Evolutionary conservation across 2,113 vertebrate species (phyloP).

Genomic region (Chrysemys picta): DNA sequence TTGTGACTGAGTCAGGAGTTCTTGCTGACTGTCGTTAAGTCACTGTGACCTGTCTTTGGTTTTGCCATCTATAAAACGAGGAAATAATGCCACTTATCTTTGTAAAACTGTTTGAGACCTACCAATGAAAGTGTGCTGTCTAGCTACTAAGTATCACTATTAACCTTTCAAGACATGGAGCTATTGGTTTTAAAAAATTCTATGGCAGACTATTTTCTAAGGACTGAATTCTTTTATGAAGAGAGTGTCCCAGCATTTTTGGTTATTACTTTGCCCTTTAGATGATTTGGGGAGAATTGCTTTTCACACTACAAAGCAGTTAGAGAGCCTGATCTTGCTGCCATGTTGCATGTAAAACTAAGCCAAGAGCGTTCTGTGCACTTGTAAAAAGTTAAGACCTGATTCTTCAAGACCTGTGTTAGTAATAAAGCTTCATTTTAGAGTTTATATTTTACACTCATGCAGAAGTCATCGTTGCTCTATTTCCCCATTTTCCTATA

Average conservation of each 20-base stretch:
- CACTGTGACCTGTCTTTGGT: background rate
- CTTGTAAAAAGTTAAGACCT: background rate
- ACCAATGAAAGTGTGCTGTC: background rate
- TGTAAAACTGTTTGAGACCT: accelerated
- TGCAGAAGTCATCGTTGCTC: background rate
- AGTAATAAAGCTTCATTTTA: background rate
- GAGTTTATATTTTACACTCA: background rate
- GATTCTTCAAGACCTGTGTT: accelerated
- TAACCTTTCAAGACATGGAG: accelerated
- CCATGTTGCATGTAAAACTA: accelerated
- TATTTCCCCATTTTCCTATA: background rate
- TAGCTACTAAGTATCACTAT: accelerated
- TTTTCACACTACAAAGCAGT: background rate
- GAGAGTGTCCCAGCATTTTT: accelerated
- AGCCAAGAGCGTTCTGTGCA: background rate
- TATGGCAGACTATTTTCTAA: background rate
- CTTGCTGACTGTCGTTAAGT: background rate
- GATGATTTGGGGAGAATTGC: background rate
- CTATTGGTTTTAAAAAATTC: background rate
- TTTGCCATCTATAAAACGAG: accelerated
- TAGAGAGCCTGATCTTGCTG: background rate
- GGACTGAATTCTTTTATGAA: accelerated
- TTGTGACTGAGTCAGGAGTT: background rate
- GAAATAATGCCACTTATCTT: accelerated
- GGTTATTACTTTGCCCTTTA: background rate